Conservation (phyloP, 2,113 vertebrate genomes). For the Herpetotheres cachinnans region DNA sequence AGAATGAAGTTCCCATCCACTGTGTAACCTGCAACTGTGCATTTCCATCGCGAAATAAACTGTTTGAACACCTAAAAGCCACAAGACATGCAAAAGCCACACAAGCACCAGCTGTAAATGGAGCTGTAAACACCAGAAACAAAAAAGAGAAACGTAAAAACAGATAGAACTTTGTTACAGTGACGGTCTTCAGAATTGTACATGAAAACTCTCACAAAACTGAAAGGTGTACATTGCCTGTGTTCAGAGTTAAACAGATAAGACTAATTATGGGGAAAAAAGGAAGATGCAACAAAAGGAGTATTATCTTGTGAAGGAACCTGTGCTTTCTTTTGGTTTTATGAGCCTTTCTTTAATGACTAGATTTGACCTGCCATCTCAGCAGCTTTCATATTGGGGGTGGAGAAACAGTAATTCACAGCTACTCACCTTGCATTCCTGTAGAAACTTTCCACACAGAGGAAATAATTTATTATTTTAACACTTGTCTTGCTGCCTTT, state of each 20-base stretch:
- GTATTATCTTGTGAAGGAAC: conserved; percentile 6
- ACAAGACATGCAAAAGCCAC: conserved; percentile 85
- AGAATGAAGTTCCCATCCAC: conserved; percentile 77
- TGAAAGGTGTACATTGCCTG: background rate
- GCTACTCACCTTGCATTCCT: background rate
- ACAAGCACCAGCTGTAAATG: conserved; percentile 24
- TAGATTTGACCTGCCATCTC: background rate
- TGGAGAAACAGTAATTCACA: background rate
- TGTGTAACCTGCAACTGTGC: conserved; percentile 84
- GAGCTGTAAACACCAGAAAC: conserved; percentile 61
- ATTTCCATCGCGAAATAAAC: conserved; percentile 92
- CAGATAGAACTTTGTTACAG: conserved; percentile 66
- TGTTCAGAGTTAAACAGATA: conserved; percentile 25
- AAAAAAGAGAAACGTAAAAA: conserved; percentile 90
- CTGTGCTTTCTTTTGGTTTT: conserved; percentile 37
- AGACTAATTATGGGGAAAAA: background rate
- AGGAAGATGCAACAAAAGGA: background rate
- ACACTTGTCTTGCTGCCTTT: background rate
- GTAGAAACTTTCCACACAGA: background rate
- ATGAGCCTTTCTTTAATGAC: conserved; percentile 17
- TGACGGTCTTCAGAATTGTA: background rate
- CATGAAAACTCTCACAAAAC: background rate
- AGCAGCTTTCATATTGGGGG: background rate
- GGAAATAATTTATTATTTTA: conserved; percentile 78
- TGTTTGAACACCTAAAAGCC: conserved; percentile 92